A percentile compares a stretch with the other conserved stretches of the same genome.
Evolutionary conservation across 2,113 vertebrate genomes (phyloP).

Genomic region (Drymodes brunneopygia): DNA sequence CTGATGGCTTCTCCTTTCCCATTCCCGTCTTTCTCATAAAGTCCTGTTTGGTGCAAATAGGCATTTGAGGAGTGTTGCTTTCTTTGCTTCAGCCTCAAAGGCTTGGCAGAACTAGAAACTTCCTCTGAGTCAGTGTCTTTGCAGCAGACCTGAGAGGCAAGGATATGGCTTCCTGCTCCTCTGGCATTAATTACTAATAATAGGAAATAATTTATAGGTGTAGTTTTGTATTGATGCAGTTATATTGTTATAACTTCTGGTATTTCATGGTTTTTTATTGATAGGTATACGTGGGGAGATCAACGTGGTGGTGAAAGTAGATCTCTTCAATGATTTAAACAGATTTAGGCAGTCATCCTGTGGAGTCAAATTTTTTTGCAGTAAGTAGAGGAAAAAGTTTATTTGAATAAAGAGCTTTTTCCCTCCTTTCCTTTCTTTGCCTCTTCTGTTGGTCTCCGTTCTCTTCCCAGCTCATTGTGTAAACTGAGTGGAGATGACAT

Average conservation of each 20-base stretch:
- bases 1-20: background rate
- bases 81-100: background rate
- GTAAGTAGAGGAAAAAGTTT: slow-evolving; percentile 74
- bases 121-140: background rate
- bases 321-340: slow-evolving; percentile 98
- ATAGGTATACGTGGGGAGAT: slow-evolving; percentile 97
- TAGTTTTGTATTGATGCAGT: background rate
- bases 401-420: background rate
- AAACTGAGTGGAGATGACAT: background rate
- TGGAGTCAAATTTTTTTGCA: slow-evolving; percentile 98
- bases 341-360: slow-evolving; percentile 97
- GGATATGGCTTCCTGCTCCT: background rate
- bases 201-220: background rate
- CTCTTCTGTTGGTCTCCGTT: background rate
- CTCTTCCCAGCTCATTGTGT: background rate
- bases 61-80: background rate
- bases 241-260: background rate
- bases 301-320: slow-evolving; percentile 94
- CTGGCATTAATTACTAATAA: background rate
- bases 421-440: background rate
- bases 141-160: background rate
- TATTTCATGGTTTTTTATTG: background rate
- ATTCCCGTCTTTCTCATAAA: background rate
- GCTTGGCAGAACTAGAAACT: background rate
- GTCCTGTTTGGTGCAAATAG: background rate